These are phyloP conservation scores for Paratilapia polleni DNA, from an alignment of 2,113 vertebrate species.

Conservation along the genomic window DNA sequence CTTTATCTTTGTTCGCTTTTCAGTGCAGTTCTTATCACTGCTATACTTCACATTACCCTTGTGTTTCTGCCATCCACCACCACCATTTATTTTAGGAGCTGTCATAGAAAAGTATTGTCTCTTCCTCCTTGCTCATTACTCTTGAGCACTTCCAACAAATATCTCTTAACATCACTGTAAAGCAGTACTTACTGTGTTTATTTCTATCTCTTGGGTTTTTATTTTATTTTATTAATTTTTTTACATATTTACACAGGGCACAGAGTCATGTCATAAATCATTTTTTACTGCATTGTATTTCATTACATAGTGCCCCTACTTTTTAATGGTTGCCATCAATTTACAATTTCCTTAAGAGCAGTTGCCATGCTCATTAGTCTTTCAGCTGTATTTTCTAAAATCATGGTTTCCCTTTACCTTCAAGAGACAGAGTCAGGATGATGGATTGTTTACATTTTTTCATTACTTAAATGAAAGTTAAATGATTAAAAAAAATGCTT, in stretches of 20 bases:
- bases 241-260: background rate
- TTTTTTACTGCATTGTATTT: background rate
- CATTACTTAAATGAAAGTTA: background rate
- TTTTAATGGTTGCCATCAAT: background rate
- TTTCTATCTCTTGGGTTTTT: background rate
- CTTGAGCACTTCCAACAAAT: background rate
- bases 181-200: background rate
- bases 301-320: background rate
- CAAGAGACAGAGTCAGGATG: background rate
- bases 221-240: too few relatives aligned
- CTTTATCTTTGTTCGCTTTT: background rate
- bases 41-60: conserved; percentile 22
- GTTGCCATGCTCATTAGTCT: background rate
- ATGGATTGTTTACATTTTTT: background rate
- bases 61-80: background rate
- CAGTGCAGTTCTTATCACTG: conserved; percentile 12
- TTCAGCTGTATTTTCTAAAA: background rate
- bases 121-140: background rate
- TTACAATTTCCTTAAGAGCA: background rate
- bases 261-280: background rate
- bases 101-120: background rate
- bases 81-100: background rate
- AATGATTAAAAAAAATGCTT: background rate
- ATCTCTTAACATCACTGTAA: background rate
- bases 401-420: background rate